Evolutionary conservation across 2,888 invertebrate genomes (phyloP), one percentile per base, ranked within the genome.

Genomic region (Orthosia gothica): DNA sequence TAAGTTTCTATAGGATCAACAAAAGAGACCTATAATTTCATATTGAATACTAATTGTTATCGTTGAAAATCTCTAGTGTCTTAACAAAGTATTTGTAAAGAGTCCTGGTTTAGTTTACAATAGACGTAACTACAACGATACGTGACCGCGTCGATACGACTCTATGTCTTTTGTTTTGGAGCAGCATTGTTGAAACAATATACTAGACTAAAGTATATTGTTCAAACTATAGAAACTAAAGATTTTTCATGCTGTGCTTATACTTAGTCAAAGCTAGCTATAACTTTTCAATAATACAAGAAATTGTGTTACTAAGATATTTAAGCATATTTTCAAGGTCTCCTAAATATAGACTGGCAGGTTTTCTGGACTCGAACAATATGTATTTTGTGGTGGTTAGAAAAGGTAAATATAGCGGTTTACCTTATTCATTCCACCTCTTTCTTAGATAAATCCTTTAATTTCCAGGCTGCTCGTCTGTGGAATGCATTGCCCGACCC

Each of bases 141-240:
- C 79, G 81, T 81, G 83, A 81, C 79, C 64, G 54, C 47, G 32
- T 54, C 69, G 16, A 59, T 52, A 45, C 2, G 57, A 69, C 5
- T 18, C 47, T 55, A 23, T 45, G 54, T 40, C 26, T 18, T 72
- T 79, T 55, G 54, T 79, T 40, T 32, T 12, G 58, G 9, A 52
- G 16, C 4, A 57, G 9, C 18, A 61, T 68, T 77, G 55, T 65
- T 59, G 52, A 18, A 50, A 67, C 26, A 64, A 55, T 77, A 26
- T 63, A 9, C 13, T 63, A 5, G 13, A 49, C 40, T 40, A 4
- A 40, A 40, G 7, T 40, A 9, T 40, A 40, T 40, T 40, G 40
- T 40, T 40, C 40, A 40, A 40, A 40, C 40, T 9, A 40, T 40
- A 40, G 40, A 40, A 40, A 40, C 40, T 9, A 40, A 40, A 40